These are phyloP conservation scores for Symphodus melops DNA, from an alignment of 2,113 vertebrate genomes.

Conservation along the genomic window DNA sequence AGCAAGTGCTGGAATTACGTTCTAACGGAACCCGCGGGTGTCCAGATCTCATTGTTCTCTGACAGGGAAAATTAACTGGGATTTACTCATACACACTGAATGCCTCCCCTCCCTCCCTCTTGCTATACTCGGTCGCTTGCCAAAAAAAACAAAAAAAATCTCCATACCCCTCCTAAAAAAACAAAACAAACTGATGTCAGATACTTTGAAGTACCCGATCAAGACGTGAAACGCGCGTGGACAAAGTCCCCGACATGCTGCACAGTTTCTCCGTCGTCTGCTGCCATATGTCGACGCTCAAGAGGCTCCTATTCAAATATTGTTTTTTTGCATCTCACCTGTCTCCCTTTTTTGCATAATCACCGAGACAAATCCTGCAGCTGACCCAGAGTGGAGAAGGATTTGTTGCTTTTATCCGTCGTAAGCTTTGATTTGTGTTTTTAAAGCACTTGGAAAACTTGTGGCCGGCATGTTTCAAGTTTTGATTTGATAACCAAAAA, in stretches of 20 bases:
- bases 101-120: background rate
- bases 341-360: conserved; percentile 52
- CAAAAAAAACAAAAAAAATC: conserved; percentile 66
- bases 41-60: conserved; percentile 79
- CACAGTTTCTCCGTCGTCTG: conserved; percentile 7
- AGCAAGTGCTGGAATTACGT: conserved; percentile 76
- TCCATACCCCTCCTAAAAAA: conserved; percentile 28
- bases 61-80: conserved; percentile 81
- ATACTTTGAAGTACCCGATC: conserved; percentile 25
- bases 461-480: background rate
- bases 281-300: conserved; percentile 20
- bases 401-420: background rate
- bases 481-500: background rate
- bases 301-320: conserved; percentile 34
- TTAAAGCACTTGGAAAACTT: background rate
- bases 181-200: conserved; percentile 16
- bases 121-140: conserved; percentile 8
- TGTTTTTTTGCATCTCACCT: conserved; percentile 57
- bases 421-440: background rate
- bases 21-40: conserved; percentile 66
- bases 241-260: conserved; percentile 24
- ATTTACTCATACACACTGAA: conserved; percentile 78
- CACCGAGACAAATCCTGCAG: conserved; percentile 10
- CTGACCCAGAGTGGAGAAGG: conserved; percentile 14
- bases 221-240: conserved; percentile 44